Evolutionary conservation across 37 sponge, comb jelly and placozoan genomes (phyloP).

Genomic region (Halichondria panicea): DNA sequence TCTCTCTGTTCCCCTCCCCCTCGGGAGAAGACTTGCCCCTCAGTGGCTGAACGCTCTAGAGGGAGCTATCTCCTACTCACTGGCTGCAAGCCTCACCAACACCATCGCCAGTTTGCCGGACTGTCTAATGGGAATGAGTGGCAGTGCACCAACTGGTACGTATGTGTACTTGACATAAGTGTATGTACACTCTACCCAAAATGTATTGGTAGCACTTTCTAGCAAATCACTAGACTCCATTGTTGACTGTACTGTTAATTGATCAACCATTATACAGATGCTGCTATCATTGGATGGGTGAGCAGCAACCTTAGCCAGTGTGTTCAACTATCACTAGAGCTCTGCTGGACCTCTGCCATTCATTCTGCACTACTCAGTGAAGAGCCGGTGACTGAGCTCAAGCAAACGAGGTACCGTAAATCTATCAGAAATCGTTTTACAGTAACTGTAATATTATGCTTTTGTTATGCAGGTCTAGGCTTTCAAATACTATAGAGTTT

Average conservation of each 20-base stretch:
- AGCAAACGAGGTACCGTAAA: background rate
- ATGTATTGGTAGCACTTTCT: background rate
- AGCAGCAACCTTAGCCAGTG: constrained; percentile 31
- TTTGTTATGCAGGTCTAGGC: background rate
- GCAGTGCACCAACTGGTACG: background rate
- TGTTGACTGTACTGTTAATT: background rate
- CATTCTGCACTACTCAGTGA: constrained; percentile 2
- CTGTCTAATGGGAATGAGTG: constrained; percentile 5
- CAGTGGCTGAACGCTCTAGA: constrained; percentile 71
- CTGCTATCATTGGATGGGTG: constrained; percentile 32
- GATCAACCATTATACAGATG: background rate
- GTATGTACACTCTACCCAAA: background rate
- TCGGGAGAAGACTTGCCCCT: constrained; percentile 22
- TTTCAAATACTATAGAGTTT: constrained; percentile 9
- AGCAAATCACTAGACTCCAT: background rate
- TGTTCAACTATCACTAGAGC: constrained; percentile 58
- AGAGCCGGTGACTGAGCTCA: constrained; percentile 10
- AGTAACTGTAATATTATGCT: background rate
- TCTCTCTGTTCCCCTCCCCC: constrained; percentile 53
- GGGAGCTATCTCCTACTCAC: constrained; percentile 52
- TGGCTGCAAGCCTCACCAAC: constrained; percentile 45
- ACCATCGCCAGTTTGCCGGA: constrained; percentile 39
- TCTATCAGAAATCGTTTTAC: background rate
- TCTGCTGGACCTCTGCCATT: constrained; percentile 31
- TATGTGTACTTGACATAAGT: background rate